A percentile compares a stretch with the other conserved stretches of the same genome.
Evolutionary conservation across 2,797 vertebrate species (phyloP).

Genomic region (Furcifer pardalis): DNA sequence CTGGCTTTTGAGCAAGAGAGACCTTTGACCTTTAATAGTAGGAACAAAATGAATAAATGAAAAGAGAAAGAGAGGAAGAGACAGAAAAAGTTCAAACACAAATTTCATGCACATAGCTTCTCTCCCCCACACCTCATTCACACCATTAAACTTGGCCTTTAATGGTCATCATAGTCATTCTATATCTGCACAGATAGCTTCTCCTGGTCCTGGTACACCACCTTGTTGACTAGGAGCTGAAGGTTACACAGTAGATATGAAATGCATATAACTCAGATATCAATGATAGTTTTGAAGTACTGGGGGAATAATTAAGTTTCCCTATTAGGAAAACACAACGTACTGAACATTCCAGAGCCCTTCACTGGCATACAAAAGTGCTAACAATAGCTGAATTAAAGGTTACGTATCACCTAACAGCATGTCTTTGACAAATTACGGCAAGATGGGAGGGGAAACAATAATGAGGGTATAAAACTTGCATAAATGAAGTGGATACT

Average conservation of each 20-base stretch:
- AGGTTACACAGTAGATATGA: conserved; percentile 53
- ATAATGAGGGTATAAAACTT: conserved; percentile 60
- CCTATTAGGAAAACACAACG: conserved; percentile 56
- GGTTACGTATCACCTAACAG: conserved; percentile 87
- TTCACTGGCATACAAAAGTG: conserved; percentile 83
- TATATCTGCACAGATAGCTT: conserved; percentile 23
- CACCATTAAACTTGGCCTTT: conserved; percentile 18
- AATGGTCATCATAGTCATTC: conserved; percentile 32
- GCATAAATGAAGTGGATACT: conserved; percentile 58
- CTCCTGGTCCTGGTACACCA: conserved; percentile 15
- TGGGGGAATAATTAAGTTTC: conserved; percentile 71
- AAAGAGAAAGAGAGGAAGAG: not conserved
- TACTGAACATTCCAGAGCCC: conserved; percentile 70
- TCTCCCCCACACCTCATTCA: not conserved
- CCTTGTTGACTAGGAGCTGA: conserved; percentile 59
- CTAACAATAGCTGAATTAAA: conserved; percentile 94
- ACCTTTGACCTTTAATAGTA: too few relatives aligned
- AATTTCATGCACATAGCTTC: conserved; percentile 9
- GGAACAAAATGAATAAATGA: conserved; percentile 24
- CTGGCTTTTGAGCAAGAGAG: too few relatives aligned
- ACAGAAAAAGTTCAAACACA: not conserved
- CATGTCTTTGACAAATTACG: conserved; percentile 84
- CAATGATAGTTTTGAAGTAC: conserved; percentile 59
- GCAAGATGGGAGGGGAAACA: conserved; percentile 65
- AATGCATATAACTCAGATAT: conserved; percentile 62